Evolutionary conservation across 1,140 invertebrate species (phyloP).

Genomic region (Acromyrmex charruanus): DNA sequence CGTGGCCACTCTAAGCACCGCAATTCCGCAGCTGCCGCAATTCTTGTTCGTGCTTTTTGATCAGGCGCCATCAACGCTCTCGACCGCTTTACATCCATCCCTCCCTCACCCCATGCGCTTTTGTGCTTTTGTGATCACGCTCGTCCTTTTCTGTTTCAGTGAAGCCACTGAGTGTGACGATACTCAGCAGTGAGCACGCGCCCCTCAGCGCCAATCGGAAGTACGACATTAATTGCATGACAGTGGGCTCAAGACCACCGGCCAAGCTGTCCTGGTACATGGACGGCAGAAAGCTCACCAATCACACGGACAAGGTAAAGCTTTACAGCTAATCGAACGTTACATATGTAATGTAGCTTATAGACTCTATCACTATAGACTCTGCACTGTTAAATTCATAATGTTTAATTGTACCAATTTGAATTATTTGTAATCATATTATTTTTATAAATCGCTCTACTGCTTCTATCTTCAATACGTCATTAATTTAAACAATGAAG

Average conservation of each 20-base stretch:
- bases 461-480: too few species aligned
- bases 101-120: neutral
- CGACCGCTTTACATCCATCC: neutral
- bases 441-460: too few species aligned
- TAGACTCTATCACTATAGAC: neutral
- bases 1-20: slow-evolving; percentile 55
- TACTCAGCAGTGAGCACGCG: slow-evolving; percentile 91
- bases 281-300: slow-evolving; percentile 89
- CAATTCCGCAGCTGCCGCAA: slow-evolving; percentile 57
- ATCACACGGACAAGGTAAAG: slow-evolving; percentile 87
- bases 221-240: slow-evolving; percentile 92
- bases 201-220: slow-evolving; percentile 93
- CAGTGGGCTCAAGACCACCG: slow-evolving; percentile 93
- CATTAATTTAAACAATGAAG: too few species aligned
- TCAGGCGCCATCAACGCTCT: slow-evolving; percentile 55
- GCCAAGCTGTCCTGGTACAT: slow-evolving; percentile 94
- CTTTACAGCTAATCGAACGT: neutral
- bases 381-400: too few species aligned
- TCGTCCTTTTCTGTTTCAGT: slow-evolving; percentile 87
- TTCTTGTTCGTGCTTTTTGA: slow-evolving; percentile 64
- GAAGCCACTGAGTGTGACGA: slow-evolving; percentile 91
- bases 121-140: slow-evolving; percentile 39
- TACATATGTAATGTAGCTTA: neutral
- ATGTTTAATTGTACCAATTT: too few species aligned
- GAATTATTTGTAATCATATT: too few species aligned